Base-by-base conservation (phyloP, 2,797 vertebrate species). In the Propithecus deckenii region DNA sequence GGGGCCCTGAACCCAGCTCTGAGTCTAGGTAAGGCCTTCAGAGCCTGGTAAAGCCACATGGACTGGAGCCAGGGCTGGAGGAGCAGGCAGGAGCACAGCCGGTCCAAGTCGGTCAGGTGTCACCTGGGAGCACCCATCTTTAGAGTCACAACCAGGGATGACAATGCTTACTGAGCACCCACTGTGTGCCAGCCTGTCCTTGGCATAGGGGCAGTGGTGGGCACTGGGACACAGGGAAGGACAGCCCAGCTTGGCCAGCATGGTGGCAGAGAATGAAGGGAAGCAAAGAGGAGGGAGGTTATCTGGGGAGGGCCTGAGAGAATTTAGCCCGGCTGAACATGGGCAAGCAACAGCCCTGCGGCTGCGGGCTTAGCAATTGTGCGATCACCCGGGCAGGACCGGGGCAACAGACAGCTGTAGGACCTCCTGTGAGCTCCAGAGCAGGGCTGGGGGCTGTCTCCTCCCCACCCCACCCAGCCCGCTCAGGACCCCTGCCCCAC, bases 251-350 rank as follows among this genome's bases (percentile, higher is more conserved):
- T 28, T 3, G 4, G 55, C 25, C 5, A 13, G 15, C 10, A 5
- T 30, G 52, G 35, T 52, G 13, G 38, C 1, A 28, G 11, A 81
- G 35, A 67, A 55, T n/a, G 59, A 48, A 67, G 15, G 5, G 35
- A 48, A 22, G 55, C 38, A 41, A 59, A 48, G 43, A 87, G 57
- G 57, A 69, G 32, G 38, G 13, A 38, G 65, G 65, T 12, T 61
- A 2, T 67, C 30, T 61, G 8, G 23, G n/a, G 57, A 50, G n/a
- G 0, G 96, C 72, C 97, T 91, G 96, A 96, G 20, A 93, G n/a
- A 43, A 71, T 4, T 35, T 48, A 79, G 71, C 28, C 46, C 28
- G 48, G 61, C 67, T 43, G 46, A 41, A 35, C 0, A 0, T 1
- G 46, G 41, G 38, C 48, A 88, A 35, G 38, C 38, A 23, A 67